Evolutionary conservation across 2,797 vertebrate genomes (phyloP).

Genomic region (Paguma larvata): DNA sequence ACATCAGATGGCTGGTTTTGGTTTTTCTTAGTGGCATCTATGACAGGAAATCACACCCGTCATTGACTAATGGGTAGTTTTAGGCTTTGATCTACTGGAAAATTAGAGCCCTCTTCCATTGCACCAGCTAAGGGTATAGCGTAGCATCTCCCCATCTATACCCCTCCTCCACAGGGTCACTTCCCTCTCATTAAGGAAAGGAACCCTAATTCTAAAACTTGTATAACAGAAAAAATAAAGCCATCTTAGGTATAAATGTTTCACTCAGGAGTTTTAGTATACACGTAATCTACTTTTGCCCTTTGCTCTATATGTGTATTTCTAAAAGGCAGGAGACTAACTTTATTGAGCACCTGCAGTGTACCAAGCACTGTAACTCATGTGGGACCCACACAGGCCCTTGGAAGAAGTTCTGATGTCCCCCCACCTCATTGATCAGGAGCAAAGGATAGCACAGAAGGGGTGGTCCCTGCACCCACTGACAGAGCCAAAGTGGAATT

Average conservation of each 20-base stretch:
- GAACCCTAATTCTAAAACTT: not conserved
- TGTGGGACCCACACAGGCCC: not conserved
- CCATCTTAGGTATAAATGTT: not conserved
- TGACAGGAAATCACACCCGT: slow-evolving; percentile 58
- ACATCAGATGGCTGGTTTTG: not conserved
- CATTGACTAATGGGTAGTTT: slow-evolving; percentile 62
- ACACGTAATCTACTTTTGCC: not conserved
- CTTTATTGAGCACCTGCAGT: not conserved
- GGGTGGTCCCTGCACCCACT: not conserved
- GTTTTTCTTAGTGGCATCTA: slow-evolving; percentile 71
- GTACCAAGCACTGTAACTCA: not conserved
- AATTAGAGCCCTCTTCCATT: slow-evolving; percentile 41
- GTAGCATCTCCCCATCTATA: not conserved
- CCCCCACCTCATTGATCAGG: not conserved
- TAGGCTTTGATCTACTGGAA: slow-evolving; percentile 68
- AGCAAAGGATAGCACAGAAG: not conserved
- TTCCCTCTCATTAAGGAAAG: not conserved
- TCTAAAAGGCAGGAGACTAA: not conserved
- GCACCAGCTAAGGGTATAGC: not conserved
- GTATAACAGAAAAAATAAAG: not conserved
- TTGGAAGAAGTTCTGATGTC: not conserved
- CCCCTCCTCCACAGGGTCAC: not conserved
- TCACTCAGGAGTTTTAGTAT: not conserved
- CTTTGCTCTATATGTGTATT: not conserved
- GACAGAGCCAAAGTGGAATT: not conserved